A percentile compares a stretch with the other conserved stretches of the same genome.
Evolutionary conservation across 2,797 vertebrate species (phyloP).

Genomic region (Catamblyrhynchus diadema): DNA sequence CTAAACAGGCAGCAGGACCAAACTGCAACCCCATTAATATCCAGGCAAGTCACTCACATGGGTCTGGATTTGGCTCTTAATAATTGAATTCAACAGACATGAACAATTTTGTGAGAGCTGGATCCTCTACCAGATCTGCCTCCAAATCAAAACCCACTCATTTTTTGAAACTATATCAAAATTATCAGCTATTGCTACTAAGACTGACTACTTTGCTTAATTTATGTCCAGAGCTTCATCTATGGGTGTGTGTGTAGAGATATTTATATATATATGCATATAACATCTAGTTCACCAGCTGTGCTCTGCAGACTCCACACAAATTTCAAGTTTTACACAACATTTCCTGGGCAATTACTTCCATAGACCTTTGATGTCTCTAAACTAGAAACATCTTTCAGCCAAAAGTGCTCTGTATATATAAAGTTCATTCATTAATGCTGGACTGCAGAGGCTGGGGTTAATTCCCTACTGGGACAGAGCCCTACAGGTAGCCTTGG

Average conservation of each 20-base stretch:
- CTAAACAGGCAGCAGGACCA: conserved; percentile 45
- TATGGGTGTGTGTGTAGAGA: neutral
- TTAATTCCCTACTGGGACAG: neutral
- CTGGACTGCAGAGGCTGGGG: neutral
- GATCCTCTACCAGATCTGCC: neutral
- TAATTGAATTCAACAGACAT: neutral
- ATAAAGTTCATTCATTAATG: neutral
- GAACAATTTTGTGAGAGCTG: neutral
- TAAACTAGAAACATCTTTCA: neutral
- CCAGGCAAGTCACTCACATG: neutral
- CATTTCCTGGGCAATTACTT: neutral
- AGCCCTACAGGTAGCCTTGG: neutral
- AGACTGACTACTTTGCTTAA: neutral
- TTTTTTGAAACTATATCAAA: neutral
- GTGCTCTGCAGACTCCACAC: neutral
- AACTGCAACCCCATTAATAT: neutral
- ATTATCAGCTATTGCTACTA: neutral
- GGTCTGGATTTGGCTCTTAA: neutral
- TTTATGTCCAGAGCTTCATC: neutral
- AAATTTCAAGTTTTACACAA: neutral
- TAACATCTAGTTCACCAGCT: neutral
- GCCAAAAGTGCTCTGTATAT: neutral
- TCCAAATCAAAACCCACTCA: neutral
- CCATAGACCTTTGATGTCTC: neutral
- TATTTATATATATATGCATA: rapidly evolving